Base-by-base conservation (phyloP, 1,140 invertebrate genomes). In the Cydia amplana region DNA sequence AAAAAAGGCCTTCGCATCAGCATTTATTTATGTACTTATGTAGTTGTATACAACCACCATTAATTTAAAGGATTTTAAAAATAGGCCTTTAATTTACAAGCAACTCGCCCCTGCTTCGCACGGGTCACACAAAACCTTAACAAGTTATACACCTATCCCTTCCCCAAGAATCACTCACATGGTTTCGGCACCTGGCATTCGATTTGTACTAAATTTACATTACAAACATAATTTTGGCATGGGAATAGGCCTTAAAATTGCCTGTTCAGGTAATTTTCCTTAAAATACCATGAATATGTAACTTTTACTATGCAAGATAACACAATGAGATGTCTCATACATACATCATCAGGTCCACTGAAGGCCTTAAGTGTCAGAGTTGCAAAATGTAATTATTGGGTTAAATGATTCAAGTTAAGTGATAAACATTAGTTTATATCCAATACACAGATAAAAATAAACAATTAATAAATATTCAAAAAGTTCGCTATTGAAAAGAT, bases 381-480 rank as follows among this genome's bases (percentile, higher is more conserved):
- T 49, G 16, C 1, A 14, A 16, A 16, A 16, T 16, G 4, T 16
- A 9, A 55, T 55, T 55, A 55, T 9, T 55, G 51, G n/a, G 6
- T 55, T 60, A 60, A 60, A 60, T 23, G 12, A 60, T 23, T 9
- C 9, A 60, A 60, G 2, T 4, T 60, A 10, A 60, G 18, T 60
- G n/a, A 23, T 60, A 20, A 60, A 60, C 55, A 60, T 23, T 60
- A 60, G 51, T 55, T 55, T 18, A 9, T 20, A 60, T 60, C 1
- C 49, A 55, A 63, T 40, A 55, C 25, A 55, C 55, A 43, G 55
- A 74, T 63, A 64, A 32, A 12, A 40, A 28, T 14, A 78, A 14
- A 40, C 12, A 77, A 36, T 28, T 49, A 70, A 76, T 65, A 78
- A 77, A 73, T 78, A 77, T 76, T 74, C 74, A 78, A 60, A 60